Percentiles rank a stretch among this genome's conserved stretches.
phyloP scores from a whole-genome alignment of 2,888 invertebrate species.

The Pseudoips prasinana region DNA sequence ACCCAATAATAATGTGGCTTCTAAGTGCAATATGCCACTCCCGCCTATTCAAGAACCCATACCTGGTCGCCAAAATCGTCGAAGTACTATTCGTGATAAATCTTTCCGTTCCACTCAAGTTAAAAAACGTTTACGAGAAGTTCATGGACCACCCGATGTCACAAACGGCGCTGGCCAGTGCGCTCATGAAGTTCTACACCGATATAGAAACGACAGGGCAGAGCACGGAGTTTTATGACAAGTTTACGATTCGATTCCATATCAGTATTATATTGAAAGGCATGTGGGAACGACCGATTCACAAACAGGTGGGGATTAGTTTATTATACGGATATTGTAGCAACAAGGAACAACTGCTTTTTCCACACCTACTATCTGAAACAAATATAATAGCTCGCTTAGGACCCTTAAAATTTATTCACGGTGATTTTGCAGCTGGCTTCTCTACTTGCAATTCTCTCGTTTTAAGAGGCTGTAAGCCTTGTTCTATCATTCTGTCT shows the following conservation, averaged over 20 bases:
- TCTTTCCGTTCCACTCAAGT: slow-evolving; percentile 81
- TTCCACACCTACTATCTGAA: too few species aligned
- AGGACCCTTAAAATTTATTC: too few species aligned
- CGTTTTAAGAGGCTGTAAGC: too few species aligned
- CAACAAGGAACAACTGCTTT: too few species aligned
- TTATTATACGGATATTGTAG: neutral
- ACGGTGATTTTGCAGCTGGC: too few species aligned
- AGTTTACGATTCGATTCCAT: slow-evolving; percentile 99
- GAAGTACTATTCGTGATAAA: slow-evolving; percentile 93
- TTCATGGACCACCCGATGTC: slow-evolving; percentile 92
- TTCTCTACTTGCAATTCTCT: too few species aligned
- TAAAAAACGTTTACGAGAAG: slow-evolving; percentile 84
- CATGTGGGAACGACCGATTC: slow-evolving; percentile 96
- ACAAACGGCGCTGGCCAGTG: slow-evolving; percentile 90
- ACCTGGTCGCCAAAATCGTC: slow-evolving; percentile 97
- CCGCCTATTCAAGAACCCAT: slow-evolving; percentile 96
- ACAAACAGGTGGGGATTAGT: slow-evolving; percentile 82
- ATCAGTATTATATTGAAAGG: slow-evolving; percentile 98
- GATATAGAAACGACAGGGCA: slow-evolving; percentile 99
- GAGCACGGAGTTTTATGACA: slow-evolving; percentile 99
- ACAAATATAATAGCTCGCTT: too few species aligned
- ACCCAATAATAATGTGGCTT: slow-evolving; percentile 93
- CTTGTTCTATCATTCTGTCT: too few species aligned
- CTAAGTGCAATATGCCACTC: slow-evolving; percentile 95
- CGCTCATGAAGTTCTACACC: slow-evolving; percentile 98